Conservation (phyloP, 2,113 vertebrate species). For the Scomber scombrus region DNA sequence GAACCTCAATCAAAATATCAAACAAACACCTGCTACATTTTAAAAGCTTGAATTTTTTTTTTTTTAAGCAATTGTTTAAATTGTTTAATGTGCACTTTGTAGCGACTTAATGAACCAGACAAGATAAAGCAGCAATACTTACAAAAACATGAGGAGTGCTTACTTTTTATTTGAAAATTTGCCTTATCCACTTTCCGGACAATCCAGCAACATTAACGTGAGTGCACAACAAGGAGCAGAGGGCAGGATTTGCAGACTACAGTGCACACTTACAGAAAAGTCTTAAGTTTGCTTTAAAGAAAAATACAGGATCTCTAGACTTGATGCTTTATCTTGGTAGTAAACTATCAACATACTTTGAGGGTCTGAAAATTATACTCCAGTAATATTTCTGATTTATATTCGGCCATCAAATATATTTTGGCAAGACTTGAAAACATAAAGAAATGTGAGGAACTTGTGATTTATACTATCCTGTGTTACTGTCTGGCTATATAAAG, state of each 20-base stretch:
- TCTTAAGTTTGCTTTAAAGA: neutral
- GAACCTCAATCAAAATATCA: neutral
- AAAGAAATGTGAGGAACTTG: slow-evolving; percentile 11
- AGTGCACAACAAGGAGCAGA: neutral
- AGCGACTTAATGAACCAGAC: neutral
- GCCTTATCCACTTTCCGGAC: neutral
- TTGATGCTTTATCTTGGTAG: neutral
- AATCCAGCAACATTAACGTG: neutral
- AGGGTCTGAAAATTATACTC: neutral
- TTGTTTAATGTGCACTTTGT: neutral
- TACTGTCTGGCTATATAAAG: neutral
- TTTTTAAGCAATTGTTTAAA: neutral
- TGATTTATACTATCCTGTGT: neutral
- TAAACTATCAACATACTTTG: slow-evolving; percentile 12
- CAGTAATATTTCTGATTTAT: slow-evolving; percentile 34
- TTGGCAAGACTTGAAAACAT: slow-evolving; percentile 3
- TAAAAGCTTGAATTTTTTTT: neutral
- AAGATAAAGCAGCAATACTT: neutral
- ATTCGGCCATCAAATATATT: slow-evolving; percentile 1
- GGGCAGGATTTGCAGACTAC: neutral
- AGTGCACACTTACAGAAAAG: neutral
- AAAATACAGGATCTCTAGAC: neutral
- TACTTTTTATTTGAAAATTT: neutral
- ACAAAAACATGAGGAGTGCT: neutral
- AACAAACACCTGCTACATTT: neutral